These are phyloP conservation scores for Falco naumanni DNA, from an alignment of 2,797 vertebrate genomes.

Conservation along the genomic window DNA sequence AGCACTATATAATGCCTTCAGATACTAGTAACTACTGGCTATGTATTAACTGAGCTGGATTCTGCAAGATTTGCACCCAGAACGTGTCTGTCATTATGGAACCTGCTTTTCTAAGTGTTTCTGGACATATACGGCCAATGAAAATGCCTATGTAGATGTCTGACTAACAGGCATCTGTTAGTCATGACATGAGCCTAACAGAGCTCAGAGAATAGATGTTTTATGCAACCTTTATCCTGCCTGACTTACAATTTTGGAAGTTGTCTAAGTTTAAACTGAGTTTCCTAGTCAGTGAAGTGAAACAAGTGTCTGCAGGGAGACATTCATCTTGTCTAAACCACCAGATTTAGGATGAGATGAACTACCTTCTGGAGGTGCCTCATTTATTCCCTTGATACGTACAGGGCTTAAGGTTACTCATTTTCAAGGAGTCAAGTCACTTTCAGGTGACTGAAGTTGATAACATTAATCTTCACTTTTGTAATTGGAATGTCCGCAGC, in stretches of 20 bases:
- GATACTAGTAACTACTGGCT: not conserved
- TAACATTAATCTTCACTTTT: slow-evolving; percentile 5
- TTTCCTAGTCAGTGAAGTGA: slow-evolving; percentile 20
- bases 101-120: not conserved
- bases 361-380: not conserved
- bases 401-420: not conserved
- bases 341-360: not conserved
- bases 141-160: not conserved
- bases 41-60: not conserved
- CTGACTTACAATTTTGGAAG: not conserved
- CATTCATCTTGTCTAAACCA: not conserved
- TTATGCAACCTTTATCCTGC: not conserved
- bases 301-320: not conserved
- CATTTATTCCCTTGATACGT: not conserved
- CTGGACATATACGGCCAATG: not conserved
- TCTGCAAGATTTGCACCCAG: not conserved
- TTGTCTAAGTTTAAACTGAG: not conserved
- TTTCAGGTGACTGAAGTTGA: not conserved
- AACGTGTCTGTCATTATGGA: not conserved
- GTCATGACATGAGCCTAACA: not conserved
- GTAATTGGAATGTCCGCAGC: not conserved
- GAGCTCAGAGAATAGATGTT: not conserved
- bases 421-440: slow-evolving; percentile 27
- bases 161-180: not conserved
- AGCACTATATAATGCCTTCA: not conserved